Evolutionary conservation across 2,797 vertebrate genomes (phyloP).

Genomic region (Sebastes trivittatus): DNA sequence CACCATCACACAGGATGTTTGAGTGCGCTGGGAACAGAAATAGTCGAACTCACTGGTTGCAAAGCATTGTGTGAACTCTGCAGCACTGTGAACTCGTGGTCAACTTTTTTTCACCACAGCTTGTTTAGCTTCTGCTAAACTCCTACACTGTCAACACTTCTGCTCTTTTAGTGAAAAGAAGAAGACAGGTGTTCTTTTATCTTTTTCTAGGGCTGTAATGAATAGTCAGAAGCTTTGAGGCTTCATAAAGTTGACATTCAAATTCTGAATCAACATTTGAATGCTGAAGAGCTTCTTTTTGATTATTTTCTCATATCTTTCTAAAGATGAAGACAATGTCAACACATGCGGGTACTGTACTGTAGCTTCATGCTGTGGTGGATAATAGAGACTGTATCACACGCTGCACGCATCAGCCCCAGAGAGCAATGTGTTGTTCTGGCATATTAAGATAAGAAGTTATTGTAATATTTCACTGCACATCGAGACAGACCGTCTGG

Average conservation of each 20-base stretch:
- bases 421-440: conserved; percentile 11
- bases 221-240: background rate
- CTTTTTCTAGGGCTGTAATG: background rate
- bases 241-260: background rate
- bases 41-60: background rate
- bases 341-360: background rate
- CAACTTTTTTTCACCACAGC: background rate
- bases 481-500: background rate
- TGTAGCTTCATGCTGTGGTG: background rate
- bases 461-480: background rate
- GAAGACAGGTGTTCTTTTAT: background rate
- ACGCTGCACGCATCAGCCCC: background rate
- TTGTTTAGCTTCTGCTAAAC: background rate
- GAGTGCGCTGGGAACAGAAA: background rate
- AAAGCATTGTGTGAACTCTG: background rate
- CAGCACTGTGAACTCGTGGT: conserved; percentile 3
- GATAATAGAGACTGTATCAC: background rate
- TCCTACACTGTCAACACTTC: background rate
- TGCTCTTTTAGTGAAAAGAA: background rate
- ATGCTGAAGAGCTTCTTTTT: background rate
- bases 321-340: background rate
- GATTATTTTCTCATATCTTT: background rate
- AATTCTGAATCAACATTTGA: background rate
- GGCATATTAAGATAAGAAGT: conserved; percentile 40
- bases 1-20: conserved; percentile 38